These are phyloP conservation scores for Lasioglossum morio DNA, from an alignment of 2,888 invertebrate genomes.

Conservation along the genomic window DNA sequence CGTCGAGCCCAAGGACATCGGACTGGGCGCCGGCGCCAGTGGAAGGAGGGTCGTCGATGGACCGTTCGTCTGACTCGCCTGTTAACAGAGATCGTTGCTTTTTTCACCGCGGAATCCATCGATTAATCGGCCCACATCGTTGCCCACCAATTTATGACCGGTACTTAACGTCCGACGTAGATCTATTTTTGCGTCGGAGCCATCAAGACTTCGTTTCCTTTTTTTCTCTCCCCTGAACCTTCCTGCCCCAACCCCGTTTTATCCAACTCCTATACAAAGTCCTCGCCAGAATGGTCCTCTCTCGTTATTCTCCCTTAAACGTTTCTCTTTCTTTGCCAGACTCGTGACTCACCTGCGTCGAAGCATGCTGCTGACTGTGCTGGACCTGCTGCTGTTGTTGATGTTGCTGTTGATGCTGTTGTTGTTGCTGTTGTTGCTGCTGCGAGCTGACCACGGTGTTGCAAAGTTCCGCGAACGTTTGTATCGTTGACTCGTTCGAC, in stretches of 20 bases:
- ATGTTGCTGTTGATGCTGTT: constrained; percentile 61
- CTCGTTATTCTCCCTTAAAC: not conserved
- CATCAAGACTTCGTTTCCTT: not conserved
- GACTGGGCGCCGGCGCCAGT: constrained; percentile 85
- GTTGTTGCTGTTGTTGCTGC: constrained; percentile 72
- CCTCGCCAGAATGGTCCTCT: not conserved
- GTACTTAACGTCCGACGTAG: constrained; percentile 49
- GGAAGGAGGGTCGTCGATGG: constrained; percentile 85
- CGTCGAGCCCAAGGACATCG: constrained; percentile 87
- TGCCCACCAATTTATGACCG: constrained; percentile 46
- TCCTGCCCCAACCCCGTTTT: not conserved
- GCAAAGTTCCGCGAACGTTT: constrained; percentile 86
- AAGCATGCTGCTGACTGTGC: constrained; percentile 77
- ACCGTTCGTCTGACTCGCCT: constrained; percentile 81
- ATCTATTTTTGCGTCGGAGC: constrained; percentile 34
- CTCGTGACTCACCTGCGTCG: constrained; percentile 77
- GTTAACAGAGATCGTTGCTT: constrained; percentile 58
- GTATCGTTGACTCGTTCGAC: constrained; percentile 79
- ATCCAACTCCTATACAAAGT: not conserved
- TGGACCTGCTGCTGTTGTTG: constrained; percentile 63
- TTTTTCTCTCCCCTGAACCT: constrained; percentile 2
- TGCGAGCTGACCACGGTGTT: constrained; percentile 85
- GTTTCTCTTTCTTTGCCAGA: not conserved
- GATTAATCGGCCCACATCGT: constrained; percentile 51
- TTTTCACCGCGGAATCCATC: constrained; percentile 47